Evolutionary conservation across 1,140 invertebrate genomes (phyloP).

Genomic region (Piezodorus guildinii): DNA sequence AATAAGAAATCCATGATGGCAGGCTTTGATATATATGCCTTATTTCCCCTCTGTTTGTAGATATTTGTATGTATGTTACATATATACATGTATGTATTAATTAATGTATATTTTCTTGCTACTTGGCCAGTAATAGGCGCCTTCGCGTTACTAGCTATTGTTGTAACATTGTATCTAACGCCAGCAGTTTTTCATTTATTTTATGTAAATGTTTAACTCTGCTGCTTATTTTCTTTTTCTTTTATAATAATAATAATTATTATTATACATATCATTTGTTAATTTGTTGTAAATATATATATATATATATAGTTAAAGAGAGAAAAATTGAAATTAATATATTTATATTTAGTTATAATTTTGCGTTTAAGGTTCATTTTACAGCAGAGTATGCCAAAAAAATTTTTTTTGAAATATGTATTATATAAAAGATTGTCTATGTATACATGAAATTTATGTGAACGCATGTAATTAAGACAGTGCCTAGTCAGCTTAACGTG

Average conservation of each 20-base stretch:
- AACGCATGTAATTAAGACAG: slow-evolving; percentile 18
- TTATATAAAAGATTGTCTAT: slow-evolving; percentile 7
- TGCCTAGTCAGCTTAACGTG: slow-evolving; percentile 23
- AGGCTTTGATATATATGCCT: too few relatives aligned
- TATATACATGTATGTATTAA: too few relatives aligned
- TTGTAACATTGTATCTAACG: neutral
- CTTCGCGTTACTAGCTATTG: slow-evolving; percentile 14
- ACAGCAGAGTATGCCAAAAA: slow-evolving; percentile 22
- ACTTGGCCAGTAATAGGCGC: slow-evolving; percentile 5
- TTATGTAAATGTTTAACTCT: slow-evolving; percentile 23
- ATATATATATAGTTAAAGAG: neutral
- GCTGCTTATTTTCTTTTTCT: slow-evolving; percentile 13
- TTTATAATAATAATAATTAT: neutral
- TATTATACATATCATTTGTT: slow-evolving; percentile 14
- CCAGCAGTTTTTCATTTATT: slow-evolving; percentile 24
- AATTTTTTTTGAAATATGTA: slow-evolving; percentile 11
- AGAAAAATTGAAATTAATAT: neutral
- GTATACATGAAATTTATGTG: slow-evolving; percentile 1
- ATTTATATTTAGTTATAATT: slow-evolving; percentile 7
- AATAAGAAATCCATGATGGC: too few relatives aligned
- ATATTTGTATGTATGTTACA: too few relatives aligned
- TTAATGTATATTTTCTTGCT: slow-evolving; percentile 2
- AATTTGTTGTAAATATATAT: slow-evolving; percentile 16
- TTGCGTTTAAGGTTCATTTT: slow-evolving; percentile 5
- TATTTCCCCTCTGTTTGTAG: too few relatives aligned